A percentile compares a stretch with the other conserved stretches of the same genome.
These are phyloP conservation scores for Corella eumyota DNA, from an alignment of 23 tunicate genomes.

Conservation along the genomic window DNA sequence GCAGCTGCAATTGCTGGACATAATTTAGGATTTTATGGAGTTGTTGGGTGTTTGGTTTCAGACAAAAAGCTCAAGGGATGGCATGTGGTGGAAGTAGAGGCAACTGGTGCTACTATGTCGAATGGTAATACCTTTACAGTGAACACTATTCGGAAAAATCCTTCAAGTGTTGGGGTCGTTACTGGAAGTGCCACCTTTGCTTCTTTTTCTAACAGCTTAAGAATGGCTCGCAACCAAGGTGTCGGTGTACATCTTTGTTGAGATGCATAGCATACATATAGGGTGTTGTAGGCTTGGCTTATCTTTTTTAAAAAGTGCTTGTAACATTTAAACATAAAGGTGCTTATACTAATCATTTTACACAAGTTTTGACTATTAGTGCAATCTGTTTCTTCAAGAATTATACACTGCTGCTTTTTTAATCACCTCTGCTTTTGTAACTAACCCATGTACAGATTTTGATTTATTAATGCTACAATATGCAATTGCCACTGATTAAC, in stretches of 20 bases:
- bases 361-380: too few species aligned
- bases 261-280: too few species aligned
- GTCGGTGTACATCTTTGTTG: constrained; percentile 69
- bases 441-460: too few species aligned
- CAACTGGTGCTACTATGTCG: constrained; percentile 18
- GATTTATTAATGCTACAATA: too few species aligned
- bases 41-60: constrained; percentile 42
- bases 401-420: too few species aligned
- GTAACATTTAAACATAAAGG: too few species aligned
- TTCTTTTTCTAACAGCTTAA: constrained; percentile 61
- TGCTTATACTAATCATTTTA: too few species aligned
- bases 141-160: constrained; percentile 46
- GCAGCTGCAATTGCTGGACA: constrained; percentile 69
- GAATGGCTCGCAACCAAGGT: constrained; percentile 29
- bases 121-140: constrained; percentile 32
- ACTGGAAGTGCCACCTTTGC: constrained; percentile 73
- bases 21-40: constrained; percentile 68
- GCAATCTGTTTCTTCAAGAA: too few species aligned
- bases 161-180: constrained; percentile 58
- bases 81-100: constrained; percentile 79
- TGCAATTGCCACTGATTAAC: too few species aligned
- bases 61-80: constrained; percentile 39
- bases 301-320: too few species aligned
- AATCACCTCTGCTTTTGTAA: too few species aligned
- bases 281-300: too few species aligned